Percentiles rank a stretch among this genome's conserved stretches.
phyloP scores from a whole-genome alignment of 2,113 vertebrate species.

The Elaphurus davidianus region DNA sequence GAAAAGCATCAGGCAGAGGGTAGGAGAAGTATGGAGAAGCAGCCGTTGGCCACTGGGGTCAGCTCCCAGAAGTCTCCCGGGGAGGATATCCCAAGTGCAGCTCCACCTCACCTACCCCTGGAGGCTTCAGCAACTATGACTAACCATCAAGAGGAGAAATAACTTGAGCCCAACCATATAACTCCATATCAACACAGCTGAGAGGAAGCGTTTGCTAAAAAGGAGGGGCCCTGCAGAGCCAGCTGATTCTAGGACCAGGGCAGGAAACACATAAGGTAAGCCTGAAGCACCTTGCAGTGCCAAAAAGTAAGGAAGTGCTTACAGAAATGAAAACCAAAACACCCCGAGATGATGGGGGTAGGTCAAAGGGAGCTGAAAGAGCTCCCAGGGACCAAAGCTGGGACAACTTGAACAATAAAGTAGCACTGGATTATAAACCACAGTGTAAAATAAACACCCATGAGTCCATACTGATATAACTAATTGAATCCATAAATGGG shows the following conservation, averaged over 20 bases:
- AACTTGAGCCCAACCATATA: too few species aligned
- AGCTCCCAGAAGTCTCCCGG: neutral
- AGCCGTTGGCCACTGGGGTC: neutral
- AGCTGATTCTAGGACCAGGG: neutral
- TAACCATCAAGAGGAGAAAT: neutral
- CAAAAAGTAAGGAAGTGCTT: neutral
- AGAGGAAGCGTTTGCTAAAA: neutral
- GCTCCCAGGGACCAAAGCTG: neutral
- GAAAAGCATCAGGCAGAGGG: neutral
- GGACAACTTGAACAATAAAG: neutral
- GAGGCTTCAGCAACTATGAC: neutral
- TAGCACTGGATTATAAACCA: neutral
- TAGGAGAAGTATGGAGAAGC: neutral
- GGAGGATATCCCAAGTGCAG: neutral
- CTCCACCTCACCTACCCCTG: neutral
- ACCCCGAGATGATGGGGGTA: neutral
- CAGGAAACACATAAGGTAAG: neutral
- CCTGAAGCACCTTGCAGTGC: neutral
- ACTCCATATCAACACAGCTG: neutral
- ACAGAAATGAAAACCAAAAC: neutral
- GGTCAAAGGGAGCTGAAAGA: neutral
- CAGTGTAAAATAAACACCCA: neutral
- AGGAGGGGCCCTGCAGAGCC: neutral
- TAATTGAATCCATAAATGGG: neutral
- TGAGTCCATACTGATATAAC: neutral